phyloP scores from a whole-genome alignment of 2,888 invertebrate genomes.

The Vandiemenella viatica region DNA sequence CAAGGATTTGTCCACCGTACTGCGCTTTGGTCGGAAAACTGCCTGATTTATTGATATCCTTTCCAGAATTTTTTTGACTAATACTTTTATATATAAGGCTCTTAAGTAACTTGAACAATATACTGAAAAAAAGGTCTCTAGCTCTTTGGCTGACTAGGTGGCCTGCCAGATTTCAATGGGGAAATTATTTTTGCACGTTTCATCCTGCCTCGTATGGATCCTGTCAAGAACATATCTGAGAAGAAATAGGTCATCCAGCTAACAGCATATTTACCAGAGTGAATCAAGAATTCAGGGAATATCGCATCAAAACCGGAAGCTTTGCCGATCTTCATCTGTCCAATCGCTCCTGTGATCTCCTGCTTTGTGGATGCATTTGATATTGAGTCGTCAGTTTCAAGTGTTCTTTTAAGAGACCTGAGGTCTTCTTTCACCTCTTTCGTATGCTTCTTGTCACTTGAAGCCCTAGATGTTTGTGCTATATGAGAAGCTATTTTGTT shows the following conservation, averaged over 20 bases:
- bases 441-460: no score
- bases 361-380: no score
- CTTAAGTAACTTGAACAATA: background rate
- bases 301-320: background rate
- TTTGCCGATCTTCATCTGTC: no score
- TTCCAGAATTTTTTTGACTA: background rate
- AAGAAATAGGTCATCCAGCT: no score
- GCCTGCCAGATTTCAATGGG: background rate
- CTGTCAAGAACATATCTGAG: background rate
- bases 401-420: background rate
- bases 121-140: no score
- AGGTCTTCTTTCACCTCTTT: background rate
- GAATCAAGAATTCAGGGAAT: no score
- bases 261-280: no score
- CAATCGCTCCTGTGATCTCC: no score
- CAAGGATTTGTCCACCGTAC: no score
- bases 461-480: background rate
- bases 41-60: background rate
- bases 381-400: no score
- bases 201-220: background rate
- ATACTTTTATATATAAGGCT: background rate
- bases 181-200: no score
- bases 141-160: background rate
- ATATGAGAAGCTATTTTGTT: background rate
- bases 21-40: no score